Evolutionary conservation across 2,888 invertebrate genomes (phyloP).

Genomic region (Cantharis rustica): DNA sequence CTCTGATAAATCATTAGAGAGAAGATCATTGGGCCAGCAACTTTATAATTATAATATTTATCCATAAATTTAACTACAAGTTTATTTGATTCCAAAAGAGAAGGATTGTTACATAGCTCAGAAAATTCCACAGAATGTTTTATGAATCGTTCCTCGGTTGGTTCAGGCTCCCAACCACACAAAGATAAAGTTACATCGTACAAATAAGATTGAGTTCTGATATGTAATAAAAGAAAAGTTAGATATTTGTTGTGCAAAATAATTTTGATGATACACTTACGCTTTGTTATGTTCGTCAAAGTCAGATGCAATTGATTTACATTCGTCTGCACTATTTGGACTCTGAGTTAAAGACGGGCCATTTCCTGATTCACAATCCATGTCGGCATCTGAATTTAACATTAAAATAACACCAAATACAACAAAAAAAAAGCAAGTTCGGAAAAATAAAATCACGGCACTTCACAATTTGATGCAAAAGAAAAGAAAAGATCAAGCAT

Average conservation of each 20-base stretch:
- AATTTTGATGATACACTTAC: conserved; percentile 41
- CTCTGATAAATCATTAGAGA: conserved; percentile 86
- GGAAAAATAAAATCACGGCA: background rate
- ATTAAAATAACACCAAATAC: conserved; percentile 48
- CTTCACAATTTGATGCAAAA: background rate
- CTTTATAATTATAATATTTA: conserved; percentile 89
- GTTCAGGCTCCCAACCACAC: conserved; percentile 69
- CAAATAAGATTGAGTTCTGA: conserved; percentile 53
- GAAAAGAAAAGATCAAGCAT: background rate
- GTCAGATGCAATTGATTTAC: conserved; percentile 80
- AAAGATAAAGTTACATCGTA: conserved; percentile 76
- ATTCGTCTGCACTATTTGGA: conserved; percentile 85
- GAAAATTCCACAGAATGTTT: conserved; percentile 65
- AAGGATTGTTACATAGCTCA: conserved; percentile 72
- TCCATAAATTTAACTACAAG: conserved; percentile 85
- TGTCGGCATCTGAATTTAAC: conserved; percentile 64
- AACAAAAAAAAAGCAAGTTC: conserved; percentile 32
- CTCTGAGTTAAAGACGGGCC: conserved; percentile 95
- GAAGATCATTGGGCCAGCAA: conserved; percentile 88
- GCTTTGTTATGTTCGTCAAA: conserved; percentile 72
- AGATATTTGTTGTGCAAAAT: background rate
- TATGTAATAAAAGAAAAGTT: conserved; percentile 15
- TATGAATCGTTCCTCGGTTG: conserved; percentile 61
- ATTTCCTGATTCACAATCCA: conserved; percentile 95
- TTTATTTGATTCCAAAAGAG: conserved; percentile 77